Evolutionary conservation across 2,888 invertebrate species (phyloP), one percentile per base, ranked within the genome.

Genomic region (Sphecodes monilicornis): DNA sequence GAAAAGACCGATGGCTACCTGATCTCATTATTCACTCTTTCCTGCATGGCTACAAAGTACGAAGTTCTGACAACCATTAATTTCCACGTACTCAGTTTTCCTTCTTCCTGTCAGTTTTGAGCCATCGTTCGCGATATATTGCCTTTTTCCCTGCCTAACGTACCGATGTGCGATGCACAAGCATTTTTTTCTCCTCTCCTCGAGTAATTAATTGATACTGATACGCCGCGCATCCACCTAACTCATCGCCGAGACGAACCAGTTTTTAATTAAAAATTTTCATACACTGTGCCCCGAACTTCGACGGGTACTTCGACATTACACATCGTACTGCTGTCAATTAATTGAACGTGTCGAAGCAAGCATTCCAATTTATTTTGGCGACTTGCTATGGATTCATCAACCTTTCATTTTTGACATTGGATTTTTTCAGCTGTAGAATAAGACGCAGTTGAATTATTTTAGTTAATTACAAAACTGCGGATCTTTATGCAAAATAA

Each of bases 51-150:
- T 26, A 57, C 57, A 6, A 46, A 74, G 85, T 57, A 84, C 80
- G 83, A 86, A 90, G 86, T 86, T 88, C 76, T 75, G 85, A 78
- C 82, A 82, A 86, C 81, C 88, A 90, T 90, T 90, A 90, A 90
- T 90, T 88, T 88, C 80, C 88, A 70, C 81, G 73, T 84, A 83
- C 88, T 88, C 84, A 83, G 85, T 86, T 88, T 85, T 86, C 86
- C 82, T 72, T 82, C 85, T 86, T 70, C 81, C 82, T 84, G 90
- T 89, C 89, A 90, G 76, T 85, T 86, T 90, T 86, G 76, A 90
- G 84, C 75, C 86, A 90, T 88, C 86, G 82, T 80, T 26, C 26
- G 70, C 88, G 80, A 89, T 90, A 84, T 83, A 86, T 90, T 86
- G 85, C 86, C 50, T 73, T 85, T 81, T 83, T 85, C 80, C 66